Base-by-base conservation (phyloP, 2,888 invertebrate genomes). In the Drosophila mimetica region DNA sequence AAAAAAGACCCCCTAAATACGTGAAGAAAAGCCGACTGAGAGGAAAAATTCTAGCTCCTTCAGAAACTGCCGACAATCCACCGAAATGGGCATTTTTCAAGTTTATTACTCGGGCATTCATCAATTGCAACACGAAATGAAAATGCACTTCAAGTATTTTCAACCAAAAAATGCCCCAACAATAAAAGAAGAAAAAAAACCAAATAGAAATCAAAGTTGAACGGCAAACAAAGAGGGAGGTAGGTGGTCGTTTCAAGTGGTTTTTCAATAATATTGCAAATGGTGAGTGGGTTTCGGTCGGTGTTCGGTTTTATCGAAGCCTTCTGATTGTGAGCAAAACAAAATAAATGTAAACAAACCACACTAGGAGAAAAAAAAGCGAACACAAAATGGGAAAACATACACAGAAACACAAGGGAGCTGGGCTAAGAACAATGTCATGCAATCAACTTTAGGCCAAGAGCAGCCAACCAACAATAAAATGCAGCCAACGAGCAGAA, bases 351-450 rank as follows among this genome's bases (percentile, higher is more conserved):
- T 77, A 83, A 85, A 85, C 85, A 80, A 80, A 65, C 67, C 70
- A 69, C 76, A 58, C 32, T 44, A n/a, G n/a, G n/a, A n/a, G n/a
- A n/a, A n/a, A n/a, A 60, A 42, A 65, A 41, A 52, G n/a, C 11
- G 11, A 16, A 54, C 61, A 53, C 28, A 37, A 39, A 28, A 13
- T 32, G 39, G 20, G 53, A 47, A 39, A 36, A 54, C 57, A 30
- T 22, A 52, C 41, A 39, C 37, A 28, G 2, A 14, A 50, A 11
- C 51, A 34, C 74, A 37, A 55, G 66, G 71, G 61, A 76, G 74
- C 72, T 75, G 83, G 83, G 83, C 84, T 86, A 80, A 86, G 86
- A 81, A 81, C 81, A 86, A 81, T 81, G 81, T 83, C 81, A 86
- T 81, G 81, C 81, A 81, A 81, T 81, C 81, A 81, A 86, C 81